A percentile compares a stretch with the other conserved stretches of the same genome.
These are phyloP conservation scores for Apus apus DNA, from an alignment of 2,113 vertebrate genomes.

Conservation along the genomic window DNA sequence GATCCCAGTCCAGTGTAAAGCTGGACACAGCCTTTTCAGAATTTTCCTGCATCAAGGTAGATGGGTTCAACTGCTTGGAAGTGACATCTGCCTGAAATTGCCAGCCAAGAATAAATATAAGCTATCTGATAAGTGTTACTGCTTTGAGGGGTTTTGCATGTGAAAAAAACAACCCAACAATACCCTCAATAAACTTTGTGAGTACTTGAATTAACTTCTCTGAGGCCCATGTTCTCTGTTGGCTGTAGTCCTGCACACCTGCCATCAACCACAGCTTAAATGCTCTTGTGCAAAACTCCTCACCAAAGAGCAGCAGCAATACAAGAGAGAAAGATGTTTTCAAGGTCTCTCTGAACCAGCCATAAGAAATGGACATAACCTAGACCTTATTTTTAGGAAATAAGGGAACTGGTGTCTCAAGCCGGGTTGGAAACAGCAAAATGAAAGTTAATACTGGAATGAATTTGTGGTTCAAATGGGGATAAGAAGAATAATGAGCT, in stretches of 20 bases:
- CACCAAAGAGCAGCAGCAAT: not conserved
- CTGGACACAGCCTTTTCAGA: not conserved
- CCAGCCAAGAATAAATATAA: not conserved
- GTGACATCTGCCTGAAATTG: not conserved
- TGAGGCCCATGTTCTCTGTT: not conserved
- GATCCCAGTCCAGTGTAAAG: not conserved
- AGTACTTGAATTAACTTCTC: not conserved
- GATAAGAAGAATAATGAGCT: conserved; percentile 20
- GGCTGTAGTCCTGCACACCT: not conserved
- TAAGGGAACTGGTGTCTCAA: not conserved
- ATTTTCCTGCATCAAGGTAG: not conserved
- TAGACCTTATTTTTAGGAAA: not conserved
- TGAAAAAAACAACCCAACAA: not conserved
- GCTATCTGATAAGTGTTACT: not conserved
- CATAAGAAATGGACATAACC: not conserved
- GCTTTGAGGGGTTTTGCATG: not conserved
- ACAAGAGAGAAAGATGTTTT: not conserved
- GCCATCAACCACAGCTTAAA: not conserved
- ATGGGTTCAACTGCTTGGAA: not conserved
- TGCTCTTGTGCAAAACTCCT: not conserved
- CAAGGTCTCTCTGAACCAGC: not conserved
- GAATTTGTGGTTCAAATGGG: conserved; percentile 2
- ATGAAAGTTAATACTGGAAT: not conserved
- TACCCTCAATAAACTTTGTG: not conserved
- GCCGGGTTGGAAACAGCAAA: not conserved